Evolutionary conservation across 2,797 vertebrate species (phyloP).

Genomic region (Leucoraja ocellata): DNA sequence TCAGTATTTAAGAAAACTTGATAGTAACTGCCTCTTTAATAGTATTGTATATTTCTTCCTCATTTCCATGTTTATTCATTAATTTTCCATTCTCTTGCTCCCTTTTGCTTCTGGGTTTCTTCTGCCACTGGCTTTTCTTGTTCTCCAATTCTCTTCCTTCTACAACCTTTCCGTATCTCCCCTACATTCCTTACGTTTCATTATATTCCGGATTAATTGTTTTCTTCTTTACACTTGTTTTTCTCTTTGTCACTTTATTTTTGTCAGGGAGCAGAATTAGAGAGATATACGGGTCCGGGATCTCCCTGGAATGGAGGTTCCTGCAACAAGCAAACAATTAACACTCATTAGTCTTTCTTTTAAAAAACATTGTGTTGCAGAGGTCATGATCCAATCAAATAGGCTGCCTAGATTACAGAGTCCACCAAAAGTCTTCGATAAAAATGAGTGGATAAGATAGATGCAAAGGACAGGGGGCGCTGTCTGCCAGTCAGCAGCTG

Average conservation of each 20-base stretch:
- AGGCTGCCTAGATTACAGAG: not conserved
- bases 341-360: not conserved
- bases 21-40: not conserved
- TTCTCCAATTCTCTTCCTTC: too few relatives aligned
- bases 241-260: slow-evolving; percentile 74
- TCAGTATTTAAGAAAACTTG: not conserved
- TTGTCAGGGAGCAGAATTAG: slow-evolving; percentile 81
- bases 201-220: slow-evolving; percentile 80
- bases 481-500: too few relatives aligned
- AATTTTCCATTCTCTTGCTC: not conserved
- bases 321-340: slow-evolving; percentile 49
- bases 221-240: slow-evolving; percentile 74
- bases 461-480: too few relatives aligned
- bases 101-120: not conserved
- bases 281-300: slow-evolving; percentile 76
- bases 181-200: slow-evolving; percentile 63
- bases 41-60: not conserved
- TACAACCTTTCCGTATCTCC: not conserved
- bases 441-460: not conserved
- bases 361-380: not conserved
- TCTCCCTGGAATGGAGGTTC: slow-evolving; percentile 67
- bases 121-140: not conserved
- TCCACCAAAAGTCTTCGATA: not conserved
- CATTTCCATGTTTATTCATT: not conserved
- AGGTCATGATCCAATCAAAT: not conserved